These are phyloP conservation scores for Pogonocherus hispidulus DNA, from an alignment of 2,888 invertebrate genomes.

Conservation along the genomic window DNA sequence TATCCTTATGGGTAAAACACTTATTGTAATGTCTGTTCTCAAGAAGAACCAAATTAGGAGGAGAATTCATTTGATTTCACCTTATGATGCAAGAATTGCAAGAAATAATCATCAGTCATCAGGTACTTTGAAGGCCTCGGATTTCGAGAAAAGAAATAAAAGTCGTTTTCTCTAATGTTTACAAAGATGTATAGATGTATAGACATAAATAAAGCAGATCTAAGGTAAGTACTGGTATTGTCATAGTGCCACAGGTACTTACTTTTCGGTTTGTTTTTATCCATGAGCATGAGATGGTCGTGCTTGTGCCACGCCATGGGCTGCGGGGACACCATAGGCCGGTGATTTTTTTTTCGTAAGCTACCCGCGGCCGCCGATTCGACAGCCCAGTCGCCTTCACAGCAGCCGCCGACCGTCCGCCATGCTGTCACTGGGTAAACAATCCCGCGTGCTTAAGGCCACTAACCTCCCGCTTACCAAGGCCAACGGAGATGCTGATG, in stretches of 20 bases:
- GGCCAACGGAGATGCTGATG: slow-evolving; percentile 65
- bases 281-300: slow-evolving; percentile 82
- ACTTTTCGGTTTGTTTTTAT: slow-evolving; percentile 80
- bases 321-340: slow-evolving; percentile 66
- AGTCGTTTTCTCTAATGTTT: no score
- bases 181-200: no score
- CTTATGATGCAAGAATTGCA: not conserved
- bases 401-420: slow-evolving; percentile 56
- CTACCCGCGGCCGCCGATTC: slow-evolving; percentile 43
- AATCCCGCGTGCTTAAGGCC: slow-evolving; percentile 69
- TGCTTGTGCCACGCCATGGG: slow-evolving; percentile 84
- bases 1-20: no score
- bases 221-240: not conserved
- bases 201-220: no score
- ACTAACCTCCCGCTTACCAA: slow-evolving; percentile 67
- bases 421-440: slow-evolving; percentile 67
- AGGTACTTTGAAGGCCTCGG: no score
- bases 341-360: slow-evolving; percentile 33
- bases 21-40: no score
- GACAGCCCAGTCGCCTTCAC: slow-evolving; percentile 40
- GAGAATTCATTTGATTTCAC: not conserved
- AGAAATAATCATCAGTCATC: no score
- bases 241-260: slow-evolving; percentile 69
- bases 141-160: no score
- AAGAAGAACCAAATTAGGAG: no score